Conservation (phyloP, 2,113 vertebrate species). For the Tichodroma muraria region DNA sequence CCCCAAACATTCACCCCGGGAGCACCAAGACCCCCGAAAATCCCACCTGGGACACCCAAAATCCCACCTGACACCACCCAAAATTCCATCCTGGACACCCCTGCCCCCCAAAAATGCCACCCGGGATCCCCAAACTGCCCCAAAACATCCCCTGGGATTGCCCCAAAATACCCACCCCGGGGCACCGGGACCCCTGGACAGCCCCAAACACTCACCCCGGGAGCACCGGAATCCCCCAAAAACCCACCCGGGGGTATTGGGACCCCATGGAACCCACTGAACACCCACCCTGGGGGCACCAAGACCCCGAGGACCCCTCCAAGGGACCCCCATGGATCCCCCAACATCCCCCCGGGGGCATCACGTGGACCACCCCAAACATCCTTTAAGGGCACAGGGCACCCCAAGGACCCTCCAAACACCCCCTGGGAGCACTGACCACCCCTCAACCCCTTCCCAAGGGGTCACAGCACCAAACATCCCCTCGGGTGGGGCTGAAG, state of each 20-base stretch:
- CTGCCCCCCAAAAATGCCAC: too few relatives aligned
- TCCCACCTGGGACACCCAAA: background rate
- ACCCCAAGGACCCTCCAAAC: background rate
- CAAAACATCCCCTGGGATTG: background rate
- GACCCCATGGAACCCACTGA: background rate
- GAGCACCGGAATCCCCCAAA: background rate
- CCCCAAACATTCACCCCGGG: too few relatives aligned
- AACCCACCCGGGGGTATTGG: background rate
- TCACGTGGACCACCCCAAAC: too few relatives aligned
- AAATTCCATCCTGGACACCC: background rate
- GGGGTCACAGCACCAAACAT: background rate
- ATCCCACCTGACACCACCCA: too few relatives aligned
- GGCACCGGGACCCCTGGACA: too few relatives aligned
- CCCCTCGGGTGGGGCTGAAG: background rate
- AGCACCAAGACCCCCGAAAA: background rate
- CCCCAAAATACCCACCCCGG: background rate
- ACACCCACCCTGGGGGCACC: background rate
- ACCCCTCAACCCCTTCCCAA: background rate
- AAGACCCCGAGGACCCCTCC: too few relatives aligned
- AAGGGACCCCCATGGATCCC: background rate
- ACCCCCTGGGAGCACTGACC: too few relatives aligned
- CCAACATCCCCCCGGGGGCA: background rate
- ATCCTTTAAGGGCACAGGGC: background rate
- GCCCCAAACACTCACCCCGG: background rate
- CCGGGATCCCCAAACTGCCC: background rate